A percentile compares a stretch with the other conserved stretches of the same genome.
These are phyloP conservation scores for Agrilus cyanescens DNA, from an alignment of 2,888 invertebrate species.

Conservation along the genomic window DNA sequence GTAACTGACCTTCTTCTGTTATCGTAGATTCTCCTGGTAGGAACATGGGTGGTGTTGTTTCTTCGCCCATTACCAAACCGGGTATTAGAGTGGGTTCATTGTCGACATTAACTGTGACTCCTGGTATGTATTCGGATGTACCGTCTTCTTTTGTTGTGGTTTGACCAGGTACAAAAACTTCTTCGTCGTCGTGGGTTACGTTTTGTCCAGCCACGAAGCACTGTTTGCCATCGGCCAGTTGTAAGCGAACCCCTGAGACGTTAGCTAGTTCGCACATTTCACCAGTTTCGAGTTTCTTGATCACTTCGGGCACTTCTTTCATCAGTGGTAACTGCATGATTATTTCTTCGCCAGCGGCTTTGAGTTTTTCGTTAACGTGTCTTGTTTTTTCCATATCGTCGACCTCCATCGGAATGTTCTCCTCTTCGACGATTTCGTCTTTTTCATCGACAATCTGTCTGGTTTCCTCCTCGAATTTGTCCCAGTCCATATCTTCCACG, in stretches of 20 bases:
- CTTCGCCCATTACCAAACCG: slow-evolving; percentile 58
- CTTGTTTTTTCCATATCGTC: slow-evolving; percentile 47
- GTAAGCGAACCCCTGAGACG: slow-evolving; percentile 46
- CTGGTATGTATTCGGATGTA: slow-evolving; percentile 63
- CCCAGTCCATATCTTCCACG: slow-evolving; percentile 46
- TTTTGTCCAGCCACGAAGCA: slow-evolving; percentile 72
- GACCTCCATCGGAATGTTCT: slow-evolving; percentile 37
- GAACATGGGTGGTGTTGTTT: slow-evolving; percentile 32
- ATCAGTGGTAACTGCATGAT: slow-evolving; percentile 47
- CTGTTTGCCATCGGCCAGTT: slow-evolving; percentile 43
- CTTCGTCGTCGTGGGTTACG: slow-evolving; percentile 45
- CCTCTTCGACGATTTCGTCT: slow-evolving; percentile 39
- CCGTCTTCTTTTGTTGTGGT: slow-evolving; percentile 60
- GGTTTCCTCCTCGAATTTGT: slow-evolving; percentile 58
- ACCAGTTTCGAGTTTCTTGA: slow-evolving; percentile 47
- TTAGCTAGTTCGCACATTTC: slow-evolving; percentile 47
- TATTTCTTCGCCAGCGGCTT: slow-evolving; percentile 39
- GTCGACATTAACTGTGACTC: slow-evolving; percentile 63
- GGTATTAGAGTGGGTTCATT: slow-evolving; percentile 67
- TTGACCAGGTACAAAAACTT: slow-evolving; percentile 50
- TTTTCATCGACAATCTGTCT: slow-evolving; percentile 59
- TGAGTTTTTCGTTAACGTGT: slow-evolving; percentile 47
- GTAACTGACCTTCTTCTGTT: slow-evolving; percentile 29
- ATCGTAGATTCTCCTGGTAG: slow-evolving; percentile 31
- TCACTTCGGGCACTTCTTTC: slow-evolving; percentile 49